These are phyloP conservation scores for Eidolon helvum DNA, from an alignment of 2,113 vertebrate genomes.

Conservation along the genomic window DNA sequence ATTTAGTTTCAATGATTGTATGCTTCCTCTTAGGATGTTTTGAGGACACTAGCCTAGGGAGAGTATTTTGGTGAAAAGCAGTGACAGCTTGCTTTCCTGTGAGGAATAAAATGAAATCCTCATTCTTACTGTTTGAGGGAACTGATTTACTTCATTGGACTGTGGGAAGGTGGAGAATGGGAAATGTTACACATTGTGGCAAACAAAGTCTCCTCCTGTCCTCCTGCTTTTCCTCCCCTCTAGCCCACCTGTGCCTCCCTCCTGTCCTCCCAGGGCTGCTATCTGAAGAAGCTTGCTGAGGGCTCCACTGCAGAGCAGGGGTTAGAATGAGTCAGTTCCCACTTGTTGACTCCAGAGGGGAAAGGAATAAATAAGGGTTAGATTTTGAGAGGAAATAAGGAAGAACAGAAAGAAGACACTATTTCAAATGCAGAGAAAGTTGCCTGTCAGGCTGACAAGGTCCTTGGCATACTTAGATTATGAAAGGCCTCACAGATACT, in stretches of 20 bases:
- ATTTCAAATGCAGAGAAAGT: background rate
- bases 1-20: background rate
- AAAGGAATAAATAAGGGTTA: background rate
- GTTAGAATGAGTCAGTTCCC: background rate
- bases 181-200: background rate
- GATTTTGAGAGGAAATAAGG: background rate
- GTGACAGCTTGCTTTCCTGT: background rate
- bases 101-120: background rate
- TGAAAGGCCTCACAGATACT: background rate
- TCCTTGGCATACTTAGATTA: rapidly evolving
- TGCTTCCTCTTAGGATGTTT: background rate
- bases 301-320: background rate
- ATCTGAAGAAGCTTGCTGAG: background rate
- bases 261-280: background rate
- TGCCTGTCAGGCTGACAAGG: rapidly evolving
- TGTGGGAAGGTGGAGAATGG: background rate
- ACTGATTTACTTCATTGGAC: background rate
- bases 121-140: background rate
- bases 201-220: background rate
- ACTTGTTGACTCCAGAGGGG: background rate
- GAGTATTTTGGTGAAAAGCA: background rate
- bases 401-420: background rate
- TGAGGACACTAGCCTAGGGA: background rate
- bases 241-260: background rate
- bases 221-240: background rate